phyloP scores from a whole-genome alignment of 2,888 invertebrate genomes.

The Eutolmus rufibarbis region DNA sequence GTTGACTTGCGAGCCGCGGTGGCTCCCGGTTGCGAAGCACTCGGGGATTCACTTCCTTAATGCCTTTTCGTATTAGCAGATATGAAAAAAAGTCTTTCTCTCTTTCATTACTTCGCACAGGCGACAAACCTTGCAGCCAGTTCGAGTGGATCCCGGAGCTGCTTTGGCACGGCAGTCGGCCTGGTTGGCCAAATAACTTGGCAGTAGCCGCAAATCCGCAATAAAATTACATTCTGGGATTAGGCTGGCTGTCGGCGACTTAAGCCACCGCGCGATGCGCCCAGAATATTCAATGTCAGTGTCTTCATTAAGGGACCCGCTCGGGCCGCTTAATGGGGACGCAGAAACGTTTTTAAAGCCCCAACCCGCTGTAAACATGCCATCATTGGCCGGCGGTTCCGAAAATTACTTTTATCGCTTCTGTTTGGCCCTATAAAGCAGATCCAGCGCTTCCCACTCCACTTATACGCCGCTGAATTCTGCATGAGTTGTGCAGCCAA shows the following conservation, averaged over 20 bases:
- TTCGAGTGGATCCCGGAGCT: neutral
- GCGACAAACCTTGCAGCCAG: neutral
- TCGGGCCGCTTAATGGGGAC: neutral
- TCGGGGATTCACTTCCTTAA: conserved; percentile 24
- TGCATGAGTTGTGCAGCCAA: conserved; percentile 33
- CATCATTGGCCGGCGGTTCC: conserved; percentile 4
- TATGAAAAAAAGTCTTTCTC: conserved; percentile 10
- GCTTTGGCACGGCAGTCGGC: neutral
- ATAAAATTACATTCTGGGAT: neutral
- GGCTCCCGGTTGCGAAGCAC: neutral
- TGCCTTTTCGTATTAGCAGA: conserved; percentile 29
- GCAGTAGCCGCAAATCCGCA: neutral
- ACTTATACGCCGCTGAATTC: neutral
- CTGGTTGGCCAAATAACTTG: neutral
- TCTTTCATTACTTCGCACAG: neutral
- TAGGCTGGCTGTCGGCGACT: neutral
- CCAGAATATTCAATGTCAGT: conserved; percentile 30
- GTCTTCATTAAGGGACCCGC: conserved; percentile 23
- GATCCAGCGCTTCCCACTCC: neutral
- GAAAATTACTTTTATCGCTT: conserved; percentile 21
- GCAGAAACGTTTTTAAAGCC: conserved; percentile 22
- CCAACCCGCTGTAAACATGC: neutral
- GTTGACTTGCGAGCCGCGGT: neutral
- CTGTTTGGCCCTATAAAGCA: conserved; percentile 8
- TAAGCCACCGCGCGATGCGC: neutral